phyloP scores from a whole-genome alignment of 2,797 vertebrate species.

The Hozukius guyotensis region DNA sequence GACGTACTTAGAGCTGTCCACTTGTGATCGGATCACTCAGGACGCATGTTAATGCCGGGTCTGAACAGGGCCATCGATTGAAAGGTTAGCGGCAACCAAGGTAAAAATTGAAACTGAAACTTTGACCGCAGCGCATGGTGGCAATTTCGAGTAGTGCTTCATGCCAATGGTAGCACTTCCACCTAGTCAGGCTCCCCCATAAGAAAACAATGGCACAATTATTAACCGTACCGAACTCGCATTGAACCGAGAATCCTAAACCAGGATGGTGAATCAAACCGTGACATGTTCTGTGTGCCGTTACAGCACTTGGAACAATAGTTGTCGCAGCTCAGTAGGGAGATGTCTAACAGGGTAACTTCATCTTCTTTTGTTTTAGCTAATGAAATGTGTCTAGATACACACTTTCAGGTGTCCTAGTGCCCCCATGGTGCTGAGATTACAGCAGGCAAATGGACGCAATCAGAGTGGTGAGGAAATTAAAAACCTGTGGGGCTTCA shows the following conservation, averaged over 20 bases:
- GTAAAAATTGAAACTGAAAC: too few species aligned
- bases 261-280: neutral
- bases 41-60: too few species aligned
- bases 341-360: neutral
- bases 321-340: neutral
- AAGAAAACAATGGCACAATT: neutral
- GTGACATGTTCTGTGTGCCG: neutral
- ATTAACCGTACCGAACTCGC: neutral
- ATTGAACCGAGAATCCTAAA: neutral
- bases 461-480: constrained; percentile 44
- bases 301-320: neutral
- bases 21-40: too few species aligned
- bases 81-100: too few species aligned
- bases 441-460: constrained; percentile 31
- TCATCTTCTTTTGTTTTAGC: constrained; percentile 4
- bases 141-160: neutral
- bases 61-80: too few species aligned
- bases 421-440: constrained; percentile 17
- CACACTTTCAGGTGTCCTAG: constrained; percentile 4
- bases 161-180: neutral
- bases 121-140: too few species aligned
- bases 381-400: constrained; percentile 12
- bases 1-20: too few species aligned
- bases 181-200: too few species aligned
- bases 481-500: constrained; percentile 46